phyloP scores from a whole-genome alignment of 2,797 vertebrate genomes.

The Acrossocheilus fasciatus region DNA sequence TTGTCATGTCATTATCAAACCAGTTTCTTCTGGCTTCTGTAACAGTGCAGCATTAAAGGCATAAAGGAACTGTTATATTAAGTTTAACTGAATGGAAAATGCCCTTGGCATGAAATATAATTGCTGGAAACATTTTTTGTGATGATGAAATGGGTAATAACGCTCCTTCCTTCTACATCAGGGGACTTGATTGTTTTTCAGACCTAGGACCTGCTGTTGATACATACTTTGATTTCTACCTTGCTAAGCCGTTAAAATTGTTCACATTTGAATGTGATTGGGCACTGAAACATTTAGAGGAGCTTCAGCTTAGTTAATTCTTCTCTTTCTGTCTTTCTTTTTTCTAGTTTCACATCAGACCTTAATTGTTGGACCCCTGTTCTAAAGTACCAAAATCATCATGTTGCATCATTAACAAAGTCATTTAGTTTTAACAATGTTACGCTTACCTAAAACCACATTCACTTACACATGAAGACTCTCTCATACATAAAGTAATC shows the following conservation, averaged over 20 bases:
- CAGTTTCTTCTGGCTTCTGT: constrained; percentile 22
- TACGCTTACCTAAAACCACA: neutral
- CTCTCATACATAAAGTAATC: neutral
- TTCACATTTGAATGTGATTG: neutral
- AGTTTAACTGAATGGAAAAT: neutral
- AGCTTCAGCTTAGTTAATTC: neutral
- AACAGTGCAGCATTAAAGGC: neutral
- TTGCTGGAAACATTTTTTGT: neutral
- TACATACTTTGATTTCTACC: neutral
- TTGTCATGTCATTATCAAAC: neutral
- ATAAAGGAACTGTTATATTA: neutral
- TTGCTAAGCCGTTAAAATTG: neutral
- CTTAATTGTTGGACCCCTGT: neutral
- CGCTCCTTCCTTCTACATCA: neutral
- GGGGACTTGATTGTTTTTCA: neutral
- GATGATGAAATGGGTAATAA: neutral
- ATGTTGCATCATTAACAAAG: neutral
- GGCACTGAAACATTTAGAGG: neutral
- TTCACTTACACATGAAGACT: neutral
- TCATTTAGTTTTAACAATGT: neutral
- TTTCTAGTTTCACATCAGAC: neutral
- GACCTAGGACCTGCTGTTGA: neutral
- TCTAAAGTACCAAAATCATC: neutral
- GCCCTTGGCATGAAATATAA: neutral
- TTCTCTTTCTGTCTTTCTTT: neutral